A percentile compares a stretch with the other conserved stretches of the same genome.
Evolutionary conservation across 2,113 vertebrate species (phyloP).

Genomic region (Peromyscus leucopus): DNA sequence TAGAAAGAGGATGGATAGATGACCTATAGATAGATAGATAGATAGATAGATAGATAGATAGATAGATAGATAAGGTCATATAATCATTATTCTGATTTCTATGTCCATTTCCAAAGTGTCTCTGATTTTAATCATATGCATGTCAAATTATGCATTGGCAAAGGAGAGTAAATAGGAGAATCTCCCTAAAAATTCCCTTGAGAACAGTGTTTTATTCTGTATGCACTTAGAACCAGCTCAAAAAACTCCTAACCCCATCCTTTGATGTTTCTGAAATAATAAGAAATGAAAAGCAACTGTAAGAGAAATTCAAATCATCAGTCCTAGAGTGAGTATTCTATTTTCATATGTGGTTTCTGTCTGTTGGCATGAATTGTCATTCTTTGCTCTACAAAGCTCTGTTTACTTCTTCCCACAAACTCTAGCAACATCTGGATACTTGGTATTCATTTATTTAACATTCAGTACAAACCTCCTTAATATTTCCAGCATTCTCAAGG

Average conservation of each 20-base stretch:
- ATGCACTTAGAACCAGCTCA: not conserved
- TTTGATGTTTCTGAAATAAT: slow-evolving; percentile 7
- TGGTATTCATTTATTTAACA: not conserved
- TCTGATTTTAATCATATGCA: not conserved
- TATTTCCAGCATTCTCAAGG: not conserved
- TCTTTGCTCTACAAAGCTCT: not conserved
- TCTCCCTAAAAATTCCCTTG: not conserved
- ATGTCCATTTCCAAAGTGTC: not conserved
- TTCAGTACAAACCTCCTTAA: not conserved
- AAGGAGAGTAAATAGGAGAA: not conserved
- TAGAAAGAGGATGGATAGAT: not conserved
- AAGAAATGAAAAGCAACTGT: not conserved
- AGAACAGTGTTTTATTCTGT: not conserved
- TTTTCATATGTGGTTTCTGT: not conserved
- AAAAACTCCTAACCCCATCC: not conserved
- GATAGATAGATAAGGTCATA: not conserved
- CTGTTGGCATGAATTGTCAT: not conserved
- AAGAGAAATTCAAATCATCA: not conserved
- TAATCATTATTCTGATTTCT: not conserved
- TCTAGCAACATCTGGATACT: not conserved
- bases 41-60: not conserved
- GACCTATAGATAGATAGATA: not conserved
- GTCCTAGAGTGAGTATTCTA: not conserved
- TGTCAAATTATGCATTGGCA: not conserved
- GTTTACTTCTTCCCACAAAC: not conserved